phyloP scores from a whole-genome alignment of 2,888 invertebrate species.

The Spialia ferax region DNA sequence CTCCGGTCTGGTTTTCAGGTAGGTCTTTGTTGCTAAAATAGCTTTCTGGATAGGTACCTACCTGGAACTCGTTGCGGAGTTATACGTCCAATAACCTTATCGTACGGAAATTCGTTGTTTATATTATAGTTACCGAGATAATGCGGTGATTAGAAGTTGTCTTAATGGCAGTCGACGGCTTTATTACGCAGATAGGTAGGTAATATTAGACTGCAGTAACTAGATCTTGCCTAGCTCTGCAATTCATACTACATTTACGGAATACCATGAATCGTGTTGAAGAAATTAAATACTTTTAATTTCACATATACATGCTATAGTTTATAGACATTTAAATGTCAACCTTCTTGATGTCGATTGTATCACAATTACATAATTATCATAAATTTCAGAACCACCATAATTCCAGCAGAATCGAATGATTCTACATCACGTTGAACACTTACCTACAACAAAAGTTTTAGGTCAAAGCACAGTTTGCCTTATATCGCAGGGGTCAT shows the following conservation, averaged over 20 bases:
- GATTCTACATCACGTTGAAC: too few relatives aligned
- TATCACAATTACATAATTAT: too few relatives aligned
- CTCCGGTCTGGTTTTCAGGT: constrained; percentile 49
- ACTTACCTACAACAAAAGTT: too few relatives aligned
- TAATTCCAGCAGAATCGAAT: too few relatives aligned
- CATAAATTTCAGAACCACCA: too few relatives aligned
- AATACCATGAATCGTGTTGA: background rate
- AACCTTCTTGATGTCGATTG: too few relatives aligned
- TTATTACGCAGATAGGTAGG: constrained; percentile 8
- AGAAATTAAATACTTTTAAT: too few relatives aligned
- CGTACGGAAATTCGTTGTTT: constrained; percentile 31
- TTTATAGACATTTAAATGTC: too few relatives aligned
- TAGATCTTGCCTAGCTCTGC: background rate
- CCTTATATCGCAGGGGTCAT: too few relatives aligned
- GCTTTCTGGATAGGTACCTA: constrained; percentile 37
- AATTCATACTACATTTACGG: background rate
- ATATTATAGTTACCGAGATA: constrained; percentile 24
- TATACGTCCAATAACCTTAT: constrained; percentile 27
- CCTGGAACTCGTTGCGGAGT: constrained; percentile 11
- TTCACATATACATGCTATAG: too few relatives aligned
- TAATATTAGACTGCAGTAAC: constrained; percentile 1
- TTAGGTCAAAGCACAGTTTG: too few relatives aligned
- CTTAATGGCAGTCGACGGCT: constrained; percentile 17
- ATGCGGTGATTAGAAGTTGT: constrained; percentile 26
- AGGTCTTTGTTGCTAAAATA: constrained; percentile 52